Evolutionary conservation across 2,113 vertebrate species (phyloP), one percentile per base, ranked within the genome.

Genomic region (Marcusenius ussheri): DNA sequence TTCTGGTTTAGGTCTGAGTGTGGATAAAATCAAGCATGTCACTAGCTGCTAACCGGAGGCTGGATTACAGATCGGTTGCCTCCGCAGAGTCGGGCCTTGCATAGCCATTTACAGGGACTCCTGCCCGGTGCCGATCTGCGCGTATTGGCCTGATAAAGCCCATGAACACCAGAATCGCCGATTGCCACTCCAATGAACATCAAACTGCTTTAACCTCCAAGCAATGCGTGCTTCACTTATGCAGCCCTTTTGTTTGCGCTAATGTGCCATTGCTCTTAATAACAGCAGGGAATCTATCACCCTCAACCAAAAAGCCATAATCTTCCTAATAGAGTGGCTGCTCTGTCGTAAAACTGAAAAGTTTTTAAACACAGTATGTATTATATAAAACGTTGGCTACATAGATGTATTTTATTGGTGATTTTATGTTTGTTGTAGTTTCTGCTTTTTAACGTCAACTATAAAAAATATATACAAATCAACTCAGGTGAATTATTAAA

Each of bases 131-230:
- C 17, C 13, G 74, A 8, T 80, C 5, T 42, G 35, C 1, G 15
- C 15, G 90, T 93, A 93, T 93, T 93, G 93, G 83, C 89, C 92
- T 93, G 94, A 94, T 95, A 93, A 90, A 91, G 91, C 88, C 91
- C 93, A 90, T 93, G 92, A 31, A 31, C 62, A 31, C 62, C 10
- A 62, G 3, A 31, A 70, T 27, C 3, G 62, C 10, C 10, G 3
- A 13, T 70, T 70, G 10, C 10, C 1, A 31, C 62, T 11, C 3
- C n/a, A 27, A 27, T 66, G 10, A 66, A 66, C 9, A 3, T 66
- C 3, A 27, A 27, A 66, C 62, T 66, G 9, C 24, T 66, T n/a
- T 66, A 66, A 66, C n/a, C 24, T 11, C 9, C 62, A 27, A 27
- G 58, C 58, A 66, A 10, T 9, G 0, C 62, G 0, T 66, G 3